Evolutionary conservation across 1,140 invertebrate genomes (phyloP), one percentile per base, ranked within the genome.

Genomic region (Hylyphantes graminicola): DNA sequence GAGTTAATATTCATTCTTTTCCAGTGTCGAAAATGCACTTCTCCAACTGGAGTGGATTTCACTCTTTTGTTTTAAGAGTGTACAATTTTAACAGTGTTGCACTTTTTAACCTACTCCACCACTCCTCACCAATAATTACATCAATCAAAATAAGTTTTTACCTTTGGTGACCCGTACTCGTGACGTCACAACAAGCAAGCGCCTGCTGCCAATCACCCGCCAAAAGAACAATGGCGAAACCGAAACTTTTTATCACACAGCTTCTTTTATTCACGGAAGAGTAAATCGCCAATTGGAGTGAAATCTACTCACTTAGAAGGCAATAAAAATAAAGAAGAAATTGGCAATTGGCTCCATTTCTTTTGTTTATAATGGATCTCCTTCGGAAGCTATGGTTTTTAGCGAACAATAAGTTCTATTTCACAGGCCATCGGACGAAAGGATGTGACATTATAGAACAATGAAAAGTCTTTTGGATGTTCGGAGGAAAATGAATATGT

Each of bases 241-340:
- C n/a, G 74, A 59, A 55, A 8, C 55, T 57, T 50, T 48, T 21
- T 57, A 54, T 57, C 12, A 21, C 7, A 75, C 21, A 76, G 21
- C 76, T 64, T 57, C 57, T 51, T 51, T 70, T 70, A 70, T 70
- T 78, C 76, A 78, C 76, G 76, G 61, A 78, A 78, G 76, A 78
- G 63, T 78, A 54, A 21, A 50, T 19, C 63, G 55, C 61, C 63
- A 78, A 78, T 78, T 78, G 76, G 75, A 78, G 76, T 78, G 76
- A 78, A 78, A 78, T 78, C 13, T 67, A 17, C 76, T 54, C 76
- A 78, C 63, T 67, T 67, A 78, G 76, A 78, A 78, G 59, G 76
- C 67, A 78, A 78, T 78, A 78, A 65, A 76, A 76, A 76, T 21
- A 63, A n/a, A 63, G 15, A 76, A 76, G 53, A 53, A 53, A 19